A percentile compares a stretch with the other conserved stretches of the same genome.
phyloP scores from a whole-genome alignment of 2,888 invertebrate species.

The Lathronympha strigana region DNA sequence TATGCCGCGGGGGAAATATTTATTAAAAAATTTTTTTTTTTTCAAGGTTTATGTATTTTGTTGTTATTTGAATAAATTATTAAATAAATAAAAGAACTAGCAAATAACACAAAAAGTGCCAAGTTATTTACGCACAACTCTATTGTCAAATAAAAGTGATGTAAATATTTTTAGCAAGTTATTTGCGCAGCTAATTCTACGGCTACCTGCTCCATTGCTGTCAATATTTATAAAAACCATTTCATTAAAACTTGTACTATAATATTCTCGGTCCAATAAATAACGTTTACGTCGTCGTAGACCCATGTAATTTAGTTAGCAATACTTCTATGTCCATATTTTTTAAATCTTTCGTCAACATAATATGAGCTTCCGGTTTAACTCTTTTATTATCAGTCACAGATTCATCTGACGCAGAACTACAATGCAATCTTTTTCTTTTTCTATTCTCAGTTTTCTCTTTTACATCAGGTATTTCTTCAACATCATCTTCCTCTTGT shows the following conservation, averaged over 20 bases:
- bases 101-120: not conserved
- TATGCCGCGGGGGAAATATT: too few relatives aligned
- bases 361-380: constrained; percentile 66
- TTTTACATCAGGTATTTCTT: constrained; percentile 48
- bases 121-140: not conserved
- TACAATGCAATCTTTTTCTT: constrained; percentile 64
- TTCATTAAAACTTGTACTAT: not conserved
- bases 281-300: constrained; percentile 50
- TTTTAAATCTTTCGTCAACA: constrained; percentile 71
- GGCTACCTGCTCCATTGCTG: not conserved
- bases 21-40: too few relatives aligned
- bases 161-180: not conserved
- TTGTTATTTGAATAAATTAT: not conserved
- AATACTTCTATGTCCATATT: constrained; percentile 80
- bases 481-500: constrained; percentile 63
- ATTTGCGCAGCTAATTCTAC: not conserved
- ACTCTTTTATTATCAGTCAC: constrained; percentile 61
- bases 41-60: too few relatives aligned
- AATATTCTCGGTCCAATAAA: constrained; percentile 8
- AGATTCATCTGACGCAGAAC: constrained; percentile 58
- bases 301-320: constrained; percentile 75
- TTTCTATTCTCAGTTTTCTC: constrained; percentile 61
- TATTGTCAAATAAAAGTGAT: constrained; percentile 1
- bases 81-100: not conserved
- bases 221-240: constrained; percentile 2